Conservation (phyloP, 1,140 invertebrate genomes). For the Drosophila setifemur region DNA sequence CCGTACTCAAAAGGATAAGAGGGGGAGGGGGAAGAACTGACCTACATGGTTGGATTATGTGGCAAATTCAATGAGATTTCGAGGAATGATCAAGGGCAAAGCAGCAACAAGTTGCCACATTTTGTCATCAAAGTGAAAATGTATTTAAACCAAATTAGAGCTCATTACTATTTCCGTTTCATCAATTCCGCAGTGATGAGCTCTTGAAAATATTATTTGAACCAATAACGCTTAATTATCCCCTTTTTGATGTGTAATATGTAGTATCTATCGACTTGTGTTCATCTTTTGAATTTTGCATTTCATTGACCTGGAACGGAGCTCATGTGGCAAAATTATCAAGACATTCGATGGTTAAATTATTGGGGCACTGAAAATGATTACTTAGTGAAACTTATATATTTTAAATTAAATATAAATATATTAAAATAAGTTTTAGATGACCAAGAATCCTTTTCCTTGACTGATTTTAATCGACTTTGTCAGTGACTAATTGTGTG, state of each 20-base stretch:
- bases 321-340: neutral
- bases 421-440: neutral
- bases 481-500: neutral
- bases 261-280: neutral
- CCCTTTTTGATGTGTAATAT: neutral
- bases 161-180: conserved; percentile 5
- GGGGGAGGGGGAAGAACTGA: conserved; percentile 9
- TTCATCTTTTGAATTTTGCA: neutral
- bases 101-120: conserved; percentile 12
- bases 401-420: neutral
- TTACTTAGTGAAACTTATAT: too few species aligned
- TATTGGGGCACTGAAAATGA: too few species aligned
- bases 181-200: neutral
- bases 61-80: conserved; percentile 35
- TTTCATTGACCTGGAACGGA: conserved; percentile 2
- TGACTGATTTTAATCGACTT: neutral
- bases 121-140: neutral
- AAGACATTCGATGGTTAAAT: neutral
- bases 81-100: too few species aligned
- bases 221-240: conserved; percentile 1
- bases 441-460: too few species aligned
- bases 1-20: conserved; percentile 39
- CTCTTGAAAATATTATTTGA: neutral
- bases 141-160: neutral
- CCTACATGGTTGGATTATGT: conserved; percentile 10